Base-by-base conservation (phyloP, 2,797 vertebrate species). In the Cuniculus paca region DNA sequence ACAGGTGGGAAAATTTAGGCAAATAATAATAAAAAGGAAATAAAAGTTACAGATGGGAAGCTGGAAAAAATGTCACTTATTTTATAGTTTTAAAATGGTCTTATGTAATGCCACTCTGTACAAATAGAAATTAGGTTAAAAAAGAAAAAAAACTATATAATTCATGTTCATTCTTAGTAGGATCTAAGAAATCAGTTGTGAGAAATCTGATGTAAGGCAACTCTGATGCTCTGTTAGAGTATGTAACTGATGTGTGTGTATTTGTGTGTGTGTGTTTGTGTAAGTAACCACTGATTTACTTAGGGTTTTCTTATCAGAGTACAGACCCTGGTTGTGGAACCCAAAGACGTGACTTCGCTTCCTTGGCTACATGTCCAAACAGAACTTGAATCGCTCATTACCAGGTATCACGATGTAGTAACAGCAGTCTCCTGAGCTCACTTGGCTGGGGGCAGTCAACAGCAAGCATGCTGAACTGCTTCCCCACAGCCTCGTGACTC, bases 91-190 rank as follows among this genome's bases (percentile, higher is more conserved):
- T 72, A 28, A 65, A 79, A 14, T 65, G 36, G 72, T 80, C 4
- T 42, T 85, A 34, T 60, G 78, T 82, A 85, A 26, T 94, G 68
- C 28, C 6, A 45, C 75, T 83, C 42, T 92, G 45, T n/a, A 94
- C 36, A 90, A 83, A 63, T 22, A 63, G 63, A 90, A 68, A 56
- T 75, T 83, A 12, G 10, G 31, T 65, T 58, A 5, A 20, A 56
- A 3, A 72, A 74, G 34, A 60, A 24, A 72, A 74, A 36, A 60
- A 24, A 26, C 12, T 86, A 11, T 6, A 28, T 2, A n/a, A 80
- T 52, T 50, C 31, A 28, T 48, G n/a, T 92, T 94, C 56, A 10
- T 86, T 78, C 39, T 93, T 83, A 72, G 39, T 79, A 68, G 70
- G 54, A 34, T 74, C 34, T 87, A 63, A 79, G 48, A 70, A 52